Evolutionary conservation across 2,888 invertebrate genomes (phyloP).

Genomic region (Lasioglossum vierecki): DNA sequence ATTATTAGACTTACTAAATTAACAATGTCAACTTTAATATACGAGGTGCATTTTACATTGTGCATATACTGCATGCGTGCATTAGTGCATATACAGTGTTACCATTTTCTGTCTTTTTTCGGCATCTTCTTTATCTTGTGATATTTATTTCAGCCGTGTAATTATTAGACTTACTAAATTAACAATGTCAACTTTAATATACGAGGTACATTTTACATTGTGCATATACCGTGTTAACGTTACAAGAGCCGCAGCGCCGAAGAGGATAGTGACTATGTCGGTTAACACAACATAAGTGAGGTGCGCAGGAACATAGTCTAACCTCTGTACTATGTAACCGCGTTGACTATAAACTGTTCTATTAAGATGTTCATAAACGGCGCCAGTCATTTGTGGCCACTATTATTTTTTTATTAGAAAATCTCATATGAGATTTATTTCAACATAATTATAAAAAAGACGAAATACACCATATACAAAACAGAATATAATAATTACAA

Average conservation of each 20-base stretch:
- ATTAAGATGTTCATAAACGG: neutral
- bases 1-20: neutral
- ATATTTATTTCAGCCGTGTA: neutral
- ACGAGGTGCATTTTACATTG: neutral
- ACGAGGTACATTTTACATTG: neutral
- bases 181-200: neutral
- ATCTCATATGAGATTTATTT: too few species aligned
- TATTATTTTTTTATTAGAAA: neutral
- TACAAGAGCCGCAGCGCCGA: neutral
- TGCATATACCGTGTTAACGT: neutral
- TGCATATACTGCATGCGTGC: too few species aligned
- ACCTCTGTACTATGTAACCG: neutral
- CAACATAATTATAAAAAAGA: too few species aligned
- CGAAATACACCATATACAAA: too few species aligned
- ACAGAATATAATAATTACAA: too few species aligned
- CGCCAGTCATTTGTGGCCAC: neutral
- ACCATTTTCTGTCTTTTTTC: too few species aligned
- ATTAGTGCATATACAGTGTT: too few species aligned
- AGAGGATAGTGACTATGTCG: neutral
- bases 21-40: neutral
- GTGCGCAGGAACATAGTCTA: neutral
- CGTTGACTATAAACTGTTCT: neutral
- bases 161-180: neutral
- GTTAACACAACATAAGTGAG: slow-evolving; percentile 5
- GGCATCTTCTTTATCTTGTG: neutral